phyloP scores from a whole-genome alignment of 2,113 vertebrate genomes.

The Himantopus leucocephalus region DNA sequence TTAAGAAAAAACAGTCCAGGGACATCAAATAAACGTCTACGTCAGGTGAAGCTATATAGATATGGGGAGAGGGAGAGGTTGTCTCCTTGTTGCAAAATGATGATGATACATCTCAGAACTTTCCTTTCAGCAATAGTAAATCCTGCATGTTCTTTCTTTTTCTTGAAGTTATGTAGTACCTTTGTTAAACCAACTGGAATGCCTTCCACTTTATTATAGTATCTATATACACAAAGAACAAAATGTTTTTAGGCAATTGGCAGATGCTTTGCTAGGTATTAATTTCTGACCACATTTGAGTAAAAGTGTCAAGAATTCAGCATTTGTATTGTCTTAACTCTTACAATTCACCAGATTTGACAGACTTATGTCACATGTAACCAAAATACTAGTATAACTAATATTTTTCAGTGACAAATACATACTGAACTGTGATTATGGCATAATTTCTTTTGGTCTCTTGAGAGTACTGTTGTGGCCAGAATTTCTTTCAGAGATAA shows the following conservation, averaged over 20 bases:
- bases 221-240: neutral
- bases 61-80: neutral
- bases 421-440: neutral
- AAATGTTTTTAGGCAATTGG: neutral
- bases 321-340: neutral
- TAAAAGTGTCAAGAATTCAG: neutral
- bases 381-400: neutral
- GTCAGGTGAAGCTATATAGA: constrained; percentile 82
- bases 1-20: constrained; percentile 89
- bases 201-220: neutral
- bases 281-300: neutral
- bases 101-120: neutral
- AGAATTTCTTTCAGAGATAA: neutral
- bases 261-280: neutral
- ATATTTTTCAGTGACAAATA: neutral
- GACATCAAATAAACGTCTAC: constrained; percentile 89
- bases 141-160: neutral
- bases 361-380: neutral
- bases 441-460: neutral
- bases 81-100: neutral
- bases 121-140: neutral
- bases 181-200: neutral
- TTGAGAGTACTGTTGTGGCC: neutral
- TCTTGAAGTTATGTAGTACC: neutral
- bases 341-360: neutral